Evolutionary conservation across 2,113 vertebrate genomes (phyloP), one percentile per base, ranked within the genome.

Genomic region (Nerophis ophidion): DNA sequence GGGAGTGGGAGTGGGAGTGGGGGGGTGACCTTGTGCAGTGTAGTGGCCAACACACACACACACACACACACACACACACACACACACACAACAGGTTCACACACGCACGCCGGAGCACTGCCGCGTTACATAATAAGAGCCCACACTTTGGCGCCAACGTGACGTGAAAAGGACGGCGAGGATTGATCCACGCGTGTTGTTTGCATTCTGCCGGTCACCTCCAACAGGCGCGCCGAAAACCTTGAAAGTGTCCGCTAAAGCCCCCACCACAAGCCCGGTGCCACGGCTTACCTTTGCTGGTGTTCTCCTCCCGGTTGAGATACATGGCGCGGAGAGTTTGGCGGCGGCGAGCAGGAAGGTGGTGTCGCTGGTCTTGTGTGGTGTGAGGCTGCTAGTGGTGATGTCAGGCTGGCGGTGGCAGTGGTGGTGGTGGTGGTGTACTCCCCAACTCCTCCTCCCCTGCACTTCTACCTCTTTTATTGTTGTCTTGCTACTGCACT

Each of bases 241-340:
- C 81, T 84, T 82, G 64, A 81, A 83, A 83, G 63, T 84, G 80
- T 77, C 78, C 42, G 68, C 69, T 48, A 48, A 68, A 45, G 54
- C 36, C 46, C n/a, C n/a, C n/a, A n/a, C n/a, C n/a, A n/a, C n/a
- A n/a, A 61, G 57, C 8, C 71, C 66, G 77, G 72, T 69, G 62
- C 17, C 48, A 10, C 72, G 57, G 50, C 84, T 86, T 85, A 91
- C 90, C 90, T 91, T 89, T 91, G 85, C 84, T 81, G 52, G 67
- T 81, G 81, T 86, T 85, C 81, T 89, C 89, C 75, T 90, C 88
- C 80, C 89, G 83, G 86, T 91, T 91, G 73, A 91, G 84, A 91
- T 91, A 90, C 90, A 91, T 91, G 88, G 85, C 86, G 89, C 70
- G 77, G 40, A 38, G 17, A 73, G 72, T 84, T 85, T 60, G 45